Conservation (phyloP, 2,113 vertebrate species). For the Vimba vimba region DNA sequence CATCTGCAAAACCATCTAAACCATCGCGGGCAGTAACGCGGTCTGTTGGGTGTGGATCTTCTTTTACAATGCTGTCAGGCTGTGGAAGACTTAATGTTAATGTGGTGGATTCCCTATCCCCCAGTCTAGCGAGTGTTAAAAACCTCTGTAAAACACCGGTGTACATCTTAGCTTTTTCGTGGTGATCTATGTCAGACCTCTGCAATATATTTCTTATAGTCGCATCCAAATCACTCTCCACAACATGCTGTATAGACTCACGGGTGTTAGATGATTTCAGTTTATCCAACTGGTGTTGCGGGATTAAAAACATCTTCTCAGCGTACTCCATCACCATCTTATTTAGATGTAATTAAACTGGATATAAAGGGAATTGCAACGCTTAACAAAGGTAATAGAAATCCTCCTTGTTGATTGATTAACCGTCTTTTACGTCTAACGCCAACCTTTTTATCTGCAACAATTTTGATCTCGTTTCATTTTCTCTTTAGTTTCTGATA, state of each 20-base stretch:
- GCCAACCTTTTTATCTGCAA: background rate
- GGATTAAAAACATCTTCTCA: background rate
- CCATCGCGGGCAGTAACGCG: too few species aligned
- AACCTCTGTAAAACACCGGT: background rate
- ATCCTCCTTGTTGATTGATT: background rate
- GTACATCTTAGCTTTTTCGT: slow-evolving; percentile 19
- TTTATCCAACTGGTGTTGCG: background rate
- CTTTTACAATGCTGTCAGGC: background rate
- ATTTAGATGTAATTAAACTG: background rate
- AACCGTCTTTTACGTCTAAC: too few species aligned
- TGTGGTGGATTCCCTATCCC: background rate
- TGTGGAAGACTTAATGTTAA: background rate
- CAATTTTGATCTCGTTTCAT: background rate
- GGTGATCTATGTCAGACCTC: background rate
- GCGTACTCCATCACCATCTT: background rate
- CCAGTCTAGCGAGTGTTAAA: background rate
- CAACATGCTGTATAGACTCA: background rate
- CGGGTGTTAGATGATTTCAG: background rate
- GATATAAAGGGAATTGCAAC: background rate
- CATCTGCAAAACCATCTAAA: too few species aligned
- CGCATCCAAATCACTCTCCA: background rate
- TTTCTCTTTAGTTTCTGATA: background rate
- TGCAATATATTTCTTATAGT: background rate
- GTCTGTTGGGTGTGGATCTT: background rate
- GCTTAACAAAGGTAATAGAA: background rate